Evolutionary conservation across 2,888 invertebrate species (phyloP).

Genomic region (Phragmatobia fuliginosa): DNA sequence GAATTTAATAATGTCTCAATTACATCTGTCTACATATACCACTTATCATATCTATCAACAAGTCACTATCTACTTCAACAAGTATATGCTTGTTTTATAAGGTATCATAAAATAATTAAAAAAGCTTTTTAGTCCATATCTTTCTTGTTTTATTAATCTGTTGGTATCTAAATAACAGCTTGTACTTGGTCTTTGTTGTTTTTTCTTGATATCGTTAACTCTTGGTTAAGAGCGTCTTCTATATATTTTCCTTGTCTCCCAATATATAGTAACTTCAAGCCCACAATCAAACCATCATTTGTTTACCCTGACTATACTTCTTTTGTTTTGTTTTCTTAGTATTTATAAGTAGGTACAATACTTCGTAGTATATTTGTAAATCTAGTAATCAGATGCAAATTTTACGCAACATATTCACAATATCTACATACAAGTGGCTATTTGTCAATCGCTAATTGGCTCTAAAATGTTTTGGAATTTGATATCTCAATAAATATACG

Average conservation of each 20-base stretch:
- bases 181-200: neutral
- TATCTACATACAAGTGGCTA: neutral
- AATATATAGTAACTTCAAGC: neutral
- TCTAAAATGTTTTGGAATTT: conserved; percentile 19
- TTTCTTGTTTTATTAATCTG: neutral
- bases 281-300: neutral
- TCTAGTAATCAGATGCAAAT: conserved; percentile 13
- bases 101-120: conserved; percentile 3
- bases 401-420: conserved; percentile 20
- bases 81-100: conserved; percentile 7
- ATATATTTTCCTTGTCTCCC: neutral
- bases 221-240: neutral
- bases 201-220: neutral
- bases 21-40: conserved; percentile 47
- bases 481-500: conserved; percentile 17
- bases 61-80: conserved; percentile 19
- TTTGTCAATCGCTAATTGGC: conserved; percentile 28
- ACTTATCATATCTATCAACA: conserved; percentile 44
- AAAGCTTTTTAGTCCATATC: neutral
- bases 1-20: conserved; percentile 58
- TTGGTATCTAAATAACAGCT: neutral
- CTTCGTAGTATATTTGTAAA: conserved; percentile 4
- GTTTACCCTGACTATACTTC: neutral
- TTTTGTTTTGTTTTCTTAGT: neutral
- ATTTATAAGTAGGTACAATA: neutral